phyloP scores from a whole-genome alignment of 2,888 invertebrate species.

The Unio delphinus region DNA sequence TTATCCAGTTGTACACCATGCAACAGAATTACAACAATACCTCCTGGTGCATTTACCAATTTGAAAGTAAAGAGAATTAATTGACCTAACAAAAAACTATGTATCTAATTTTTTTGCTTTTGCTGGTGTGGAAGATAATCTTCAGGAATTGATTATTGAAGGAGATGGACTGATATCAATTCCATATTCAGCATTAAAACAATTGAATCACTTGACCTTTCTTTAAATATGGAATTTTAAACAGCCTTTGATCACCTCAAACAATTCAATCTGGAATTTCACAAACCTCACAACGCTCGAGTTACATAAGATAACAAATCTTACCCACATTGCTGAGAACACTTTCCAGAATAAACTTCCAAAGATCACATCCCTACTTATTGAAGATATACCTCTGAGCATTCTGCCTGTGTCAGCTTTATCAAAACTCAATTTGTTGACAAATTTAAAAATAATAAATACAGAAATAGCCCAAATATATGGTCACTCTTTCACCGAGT shows the following conservation, averaged over 20 bases:
- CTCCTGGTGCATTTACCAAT: constrained; percentile 82
- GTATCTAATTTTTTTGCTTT: constrained; percentile 87
- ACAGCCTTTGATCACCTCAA: constrained; percentile 11
- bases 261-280: constrained; percentile 28
- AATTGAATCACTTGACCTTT: constrained; percentile 27
- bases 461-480: constrained; percentile 30
- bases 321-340: constrained; percentile 17
- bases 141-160: constrained; percentile 85
- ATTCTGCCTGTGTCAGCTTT: constrained; percentile 35
- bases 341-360: constrained; percentile 32
- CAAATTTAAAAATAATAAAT: constrained; percentile 27
- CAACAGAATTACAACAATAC: constrained; percentile 46
- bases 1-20: not conserved
- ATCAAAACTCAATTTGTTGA: constrained; percentile 21
- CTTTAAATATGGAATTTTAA: constrained; percentile 38
- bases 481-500: constrained; percentile 23
- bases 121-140: constrained; percentile 82
- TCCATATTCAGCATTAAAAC: constrained; percentile 34
- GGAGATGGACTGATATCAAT: constrained; percentile 28
- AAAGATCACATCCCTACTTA: constrained; percentile 25
- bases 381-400: constrained; percentile 20
- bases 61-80: constrained; percentile 82
- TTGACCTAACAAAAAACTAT: constrained; percentile 86
- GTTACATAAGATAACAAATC: constrained; percentile 23
- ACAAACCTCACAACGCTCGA: constrained; percentile 28